phyloP scores from a whole-genome alignment of 2,113 vertebrate genomes.

The Apodemus speciosus region DNA sequence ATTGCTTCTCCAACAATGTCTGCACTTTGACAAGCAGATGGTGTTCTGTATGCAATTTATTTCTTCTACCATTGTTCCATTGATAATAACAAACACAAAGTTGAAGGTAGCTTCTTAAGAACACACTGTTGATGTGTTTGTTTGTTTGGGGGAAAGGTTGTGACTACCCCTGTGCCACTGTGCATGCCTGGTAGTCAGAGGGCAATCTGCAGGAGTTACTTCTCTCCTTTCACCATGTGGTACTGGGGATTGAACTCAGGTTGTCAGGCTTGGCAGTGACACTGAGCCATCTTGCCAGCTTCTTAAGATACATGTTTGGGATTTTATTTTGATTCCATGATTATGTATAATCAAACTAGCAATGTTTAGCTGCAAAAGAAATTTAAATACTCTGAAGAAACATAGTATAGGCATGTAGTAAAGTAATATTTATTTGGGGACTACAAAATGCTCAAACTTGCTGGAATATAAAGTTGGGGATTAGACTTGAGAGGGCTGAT shows the following conservation, averaged over 20 bases:
- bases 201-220: background rate
- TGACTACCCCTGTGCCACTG: background rate
- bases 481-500: background rate
- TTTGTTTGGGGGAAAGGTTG: background rate
- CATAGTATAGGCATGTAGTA: background rate
- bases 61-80: background rate
- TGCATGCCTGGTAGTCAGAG: no score
- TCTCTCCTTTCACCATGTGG: background rate
- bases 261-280: background rate
- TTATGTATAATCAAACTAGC: background rate
- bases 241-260: background rate
- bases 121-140: background rate
- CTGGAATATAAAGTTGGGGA: background rate
- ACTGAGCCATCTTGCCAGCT: background rate
- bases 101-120: background rate
- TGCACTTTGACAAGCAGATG: background rate
- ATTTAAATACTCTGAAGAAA: background rate
- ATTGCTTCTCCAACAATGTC: background rate
- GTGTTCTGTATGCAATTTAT: background rate
- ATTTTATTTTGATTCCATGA: constrained; percentile 17
- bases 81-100: background rate
- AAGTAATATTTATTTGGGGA: background rate
- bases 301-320: background rate
- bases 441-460: background rate
- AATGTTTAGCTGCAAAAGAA: background rate